Evolutionary conservation across 1,140 invertebrate genomes (phyloP).

Genomic region (Cataglyphis hispanica): DNA sequence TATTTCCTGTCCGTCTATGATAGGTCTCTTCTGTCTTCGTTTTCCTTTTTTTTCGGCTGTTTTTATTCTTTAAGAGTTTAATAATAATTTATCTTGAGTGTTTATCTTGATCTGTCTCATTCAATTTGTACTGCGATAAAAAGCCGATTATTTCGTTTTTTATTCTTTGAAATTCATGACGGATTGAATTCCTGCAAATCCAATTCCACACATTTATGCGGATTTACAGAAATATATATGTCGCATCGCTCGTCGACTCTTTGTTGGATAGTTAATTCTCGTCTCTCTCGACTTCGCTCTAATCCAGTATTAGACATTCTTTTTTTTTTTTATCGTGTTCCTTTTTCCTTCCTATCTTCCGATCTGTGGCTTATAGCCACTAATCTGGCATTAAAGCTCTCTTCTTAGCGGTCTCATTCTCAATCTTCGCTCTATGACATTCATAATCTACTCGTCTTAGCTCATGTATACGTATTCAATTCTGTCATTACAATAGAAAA

Average conservation of each 20-base stretch:
- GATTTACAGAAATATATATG: too few relatives aligned
- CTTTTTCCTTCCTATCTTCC: constrained; percentile 18
- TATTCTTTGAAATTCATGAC: too few relatives aligned
- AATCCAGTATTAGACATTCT: constrained; percentile 62
- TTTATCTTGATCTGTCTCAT: too few relatives aligned
- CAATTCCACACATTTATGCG: too few relatives aligned
- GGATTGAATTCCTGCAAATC: too few relatives aligned
- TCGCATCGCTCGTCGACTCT: too few relatives aligned
- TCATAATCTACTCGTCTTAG: constrained; percentile 25
- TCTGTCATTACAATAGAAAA: neutral
- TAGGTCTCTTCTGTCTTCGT: neutral
- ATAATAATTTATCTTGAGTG: too few relatives aligned
- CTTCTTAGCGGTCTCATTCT: constrained; percentile 39
- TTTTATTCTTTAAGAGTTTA: neutral
- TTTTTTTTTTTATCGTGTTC: neutral
- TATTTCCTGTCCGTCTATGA: neutral
- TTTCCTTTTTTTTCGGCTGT: neutral
- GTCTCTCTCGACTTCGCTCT: constrained; percentile 15
- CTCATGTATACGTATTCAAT: neutral
- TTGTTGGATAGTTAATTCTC: constrained; percentile 1
- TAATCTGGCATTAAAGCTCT: constrained; percentile 58
- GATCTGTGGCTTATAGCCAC: constrained; percentile 33
- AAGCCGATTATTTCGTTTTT: too few relatives aligned
- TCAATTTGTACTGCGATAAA: too few relatives aligned
- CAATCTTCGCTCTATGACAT: constrained; percentile 38